Percentiles rank a stretch among this genome's conserved stretches.
Conservation (phyloP, 1,140 invertebrate species). For the Caerostris darwini region DNA sequence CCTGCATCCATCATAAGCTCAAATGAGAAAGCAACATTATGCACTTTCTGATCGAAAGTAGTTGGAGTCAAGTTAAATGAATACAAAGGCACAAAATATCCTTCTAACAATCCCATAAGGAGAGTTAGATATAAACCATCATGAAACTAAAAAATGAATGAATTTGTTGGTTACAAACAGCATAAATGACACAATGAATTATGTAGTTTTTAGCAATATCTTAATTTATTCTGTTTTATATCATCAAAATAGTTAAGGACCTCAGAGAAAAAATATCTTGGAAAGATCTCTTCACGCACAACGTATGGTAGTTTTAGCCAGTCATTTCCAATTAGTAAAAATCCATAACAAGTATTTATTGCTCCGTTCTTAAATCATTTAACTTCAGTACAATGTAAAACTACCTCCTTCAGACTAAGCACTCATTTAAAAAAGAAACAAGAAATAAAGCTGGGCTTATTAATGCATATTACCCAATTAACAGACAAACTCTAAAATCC, state of each 20-base stretch:
- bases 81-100: conserved; percentile 98
- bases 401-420: too few species aligned
- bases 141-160: conserved; percentile 87
- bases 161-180: not conserved
- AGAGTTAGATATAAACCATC: conserved; percentile 98
- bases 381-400: too few species aligned
- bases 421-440: too few species aligned
- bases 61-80: conserved; percentile 91
- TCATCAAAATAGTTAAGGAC: not conserved
- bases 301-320: not conserved
- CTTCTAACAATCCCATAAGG: conserved; percentile 97
- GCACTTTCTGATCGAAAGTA: conserved; percentile 90
- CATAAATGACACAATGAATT: too few species aligned
- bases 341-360: too few species aligned
- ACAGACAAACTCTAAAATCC: not conserved
- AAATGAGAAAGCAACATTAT: conserved; percentile 98
- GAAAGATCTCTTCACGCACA: not conserved
- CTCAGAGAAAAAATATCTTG: not conserved
- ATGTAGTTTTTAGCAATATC: not conserved
- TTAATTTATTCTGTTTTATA: not conserved
- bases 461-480: not conserved
- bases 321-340: not conserved
- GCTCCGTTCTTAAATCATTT: too few species aligned
- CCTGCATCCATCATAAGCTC: conserved; percentile 99
- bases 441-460: too few species aligned